Conservation (phyloP, 2,888 invertebrate genomes). For the Drosophila macrothrix region DNA sequence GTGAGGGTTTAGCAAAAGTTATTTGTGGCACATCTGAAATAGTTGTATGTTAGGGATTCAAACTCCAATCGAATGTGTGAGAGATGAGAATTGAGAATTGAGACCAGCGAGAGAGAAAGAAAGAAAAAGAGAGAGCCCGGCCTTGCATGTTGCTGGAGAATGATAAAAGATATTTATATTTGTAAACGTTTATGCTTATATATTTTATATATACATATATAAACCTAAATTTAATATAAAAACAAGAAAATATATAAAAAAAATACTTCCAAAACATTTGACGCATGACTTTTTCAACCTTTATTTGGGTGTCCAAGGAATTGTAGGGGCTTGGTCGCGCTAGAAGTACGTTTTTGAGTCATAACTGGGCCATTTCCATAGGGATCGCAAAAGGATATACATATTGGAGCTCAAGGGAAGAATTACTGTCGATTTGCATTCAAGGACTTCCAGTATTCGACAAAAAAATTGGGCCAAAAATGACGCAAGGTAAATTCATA, state of each 20-base stretch:
- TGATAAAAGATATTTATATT: slow-evolving; percentile 74
- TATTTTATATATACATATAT: slow-evolving; percentile 68
- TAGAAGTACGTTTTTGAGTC: background rate
- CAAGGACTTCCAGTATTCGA: background rate
- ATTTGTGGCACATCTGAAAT: slow-evolving; percentile 49
- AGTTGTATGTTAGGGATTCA: slow-evolving; percentile 37
- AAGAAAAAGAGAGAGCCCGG: slow-evolving; percentile 1
- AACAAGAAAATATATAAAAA: slow-evolving; percentile 53
- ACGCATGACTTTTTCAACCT: background rate
- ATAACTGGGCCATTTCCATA: background rate
- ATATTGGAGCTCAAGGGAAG: background rate
- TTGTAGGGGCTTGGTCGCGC: background rate
- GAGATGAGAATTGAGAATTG: slow-evolving; percentile 13
- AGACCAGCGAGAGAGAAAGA: slow-evolving; percentile 10
- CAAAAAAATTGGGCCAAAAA: background rate
- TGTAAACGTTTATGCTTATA: slow-evolving; percentile 76
- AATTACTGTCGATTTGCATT: background rate
- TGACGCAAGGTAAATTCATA: background rate
- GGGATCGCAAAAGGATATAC: background rate
- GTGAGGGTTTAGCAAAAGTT: slow-evolving; percentile 61
- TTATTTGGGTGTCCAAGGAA: background rate
- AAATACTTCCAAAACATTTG: slow-evolving; percentile 37
- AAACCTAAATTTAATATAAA: slow-evolving; percentile 53
- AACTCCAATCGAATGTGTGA: slow-evolving; percentile 40
- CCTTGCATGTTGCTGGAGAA: slow-evolving; percentile 42